A percentile compares a stretch with the other conserved stretches of the same genome.
These are phyloP conservation scores for Numenius arquata DNA, from an alignment of 2,113 vertebrate species.

Conservation along the genomic window DNA sequence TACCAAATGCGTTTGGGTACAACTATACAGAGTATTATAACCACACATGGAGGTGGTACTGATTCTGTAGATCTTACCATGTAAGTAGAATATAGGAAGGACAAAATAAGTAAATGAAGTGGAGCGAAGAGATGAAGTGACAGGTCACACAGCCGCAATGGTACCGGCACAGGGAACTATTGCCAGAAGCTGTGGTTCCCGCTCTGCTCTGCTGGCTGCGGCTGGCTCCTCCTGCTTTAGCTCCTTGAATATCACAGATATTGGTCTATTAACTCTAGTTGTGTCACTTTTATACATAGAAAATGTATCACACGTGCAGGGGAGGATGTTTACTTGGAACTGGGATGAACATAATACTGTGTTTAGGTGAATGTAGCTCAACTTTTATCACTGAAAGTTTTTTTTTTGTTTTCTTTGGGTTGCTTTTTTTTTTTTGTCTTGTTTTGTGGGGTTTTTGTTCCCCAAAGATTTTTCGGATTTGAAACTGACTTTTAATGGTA, in stretches of 20 bases:
- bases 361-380: background rate
- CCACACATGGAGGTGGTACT: background rate
- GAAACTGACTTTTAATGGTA: background rate
- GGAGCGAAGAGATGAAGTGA: background rate
- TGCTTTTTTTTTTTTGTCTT: background rate
- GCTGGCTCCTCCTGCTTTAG: background rate
- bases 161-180: background rate
- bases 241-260: background rate
- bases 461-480: background rate
- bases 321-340: background rate
- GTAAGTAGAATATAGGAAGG: background rate
- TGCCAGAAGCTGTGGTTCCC: background rate
- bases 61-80: background rate
- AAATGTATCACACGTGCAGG: background rate
- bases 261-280: background rate
- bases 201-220: accelerated
- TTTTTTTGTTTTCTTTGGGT: background rate
- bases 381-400: background rate
- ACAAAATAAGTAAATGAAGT: background rate
- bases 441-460: too few species aligned
- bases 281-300: background rate
- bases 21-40: background rate
- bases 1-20: background rate
- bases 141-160: background rate
- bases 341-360: background rate